Evolutionary conservation across 2,888 invertebrate genomes (phyloP), one percentile per base, ranked within the genome.

Genomic region (Steinernema hermaphroditum): DNA sequence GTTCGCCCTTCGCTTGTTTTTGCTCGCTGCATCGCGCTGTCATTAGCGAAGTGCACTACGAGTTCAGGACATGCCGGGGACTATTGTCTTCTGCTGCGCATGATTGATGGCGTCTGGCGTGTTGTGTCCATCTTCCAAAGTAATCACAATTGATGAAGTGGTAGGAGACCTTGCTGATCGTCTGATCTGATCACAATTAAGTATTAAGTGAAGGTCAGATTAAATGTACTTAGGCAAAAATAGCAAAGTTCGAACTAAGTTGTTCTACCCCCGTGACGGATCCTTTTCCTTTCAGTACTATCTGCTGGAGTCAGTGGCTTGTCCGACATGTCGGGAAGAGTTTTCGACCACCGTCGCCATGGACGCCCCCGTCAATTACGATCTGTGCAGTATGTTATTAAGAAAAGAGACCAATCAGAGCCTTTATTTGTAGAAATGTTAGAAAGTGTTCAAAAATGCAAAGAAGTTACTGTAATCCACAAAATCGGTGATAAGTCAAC

Each of bases 361-460:
- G 46, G 74, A 77, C 37, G 84, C 84, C 0, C 83, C 84, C 1
- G 83, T 82, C 24, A 83, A 84, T 72, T 82, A 80, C 72, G 83
- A 81, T 73, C 77, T 84, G 24, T 83, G 83, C 80, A 81, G 84
- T 84, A 62, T n/a, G n/a, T n/a, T n/a, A n/a, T 46, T 19, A 37
- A 37, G 6, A 37, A 37, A 37, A 12, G 37, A 37, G 37, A n/a
- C 34, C 22, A 70, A 72, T n/a, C 41, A 41, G 8, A 41, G 14
- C 19, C 69, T 70, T 24, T 74, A 41, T 44, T 73, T 37, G 41
- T 71, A 82, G 82, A 80, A 76, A 74, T 80, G 19, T 75, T 82
- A 29, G 81, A 82, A 69, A 76, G 75, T 69, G 71, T 75, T 9
- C 74, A 71, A 43, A 68, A 73, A 12, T 72, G 75, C 27, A 72